Evolutionary conservation across 2,888 invertebrate genomes (phyloP), one percentile per base, ranked within the genome.

Genomic region (Eupithecia inturbata): DNA sequence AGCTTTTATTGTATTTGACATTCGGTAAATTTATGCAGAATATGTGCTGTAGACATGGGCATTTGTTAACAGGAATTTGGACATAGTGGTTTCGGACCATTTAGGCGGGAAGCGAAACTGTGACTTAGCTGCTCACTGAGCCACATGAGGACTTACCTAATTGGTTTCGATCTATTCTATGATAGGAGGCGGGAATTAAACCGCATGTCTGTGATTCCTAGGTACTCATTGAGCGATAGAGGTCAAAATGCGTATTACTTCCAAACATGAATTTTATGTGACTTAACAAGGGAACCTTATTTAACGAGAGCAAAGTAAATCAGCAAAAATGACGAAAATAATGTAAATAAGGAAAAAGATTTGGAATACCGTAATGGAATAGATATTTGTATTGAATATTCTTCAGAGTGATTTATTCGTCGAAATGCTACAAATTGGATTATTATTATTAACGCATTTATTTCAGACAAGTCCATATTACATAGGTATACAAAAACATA

Each of bases 1-100:
- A 76, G 77, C 76, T 76, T 78, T 79, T 78, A 78, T 77, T 77
- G 60, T 69, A 77, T 77, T 75, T 71, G 71, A 80, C 76, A 67
- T 68, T 67, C 49, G 41, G 41, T 69, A 60, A 53, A 70, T 45
- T 22, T 28, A 33, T 71, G 19, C 28, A 41, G n/a, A 62, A 31
- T 26, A 12, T 62, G 28, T 31, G 62, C 16, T 31, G 62, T 3
- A 9, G 7, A 62, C 12, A 22, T 26, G 14, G 28, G 31, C 12
- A 57, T 57, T 57, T 26, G 57, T 57, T 14, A 53, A 22, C 9
- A 53, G 22, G 49, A 53, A 53, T 53, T 22, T n/a, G n/a, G n/a
- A 3, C 3, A 49, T 9, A 49, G 22, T n/a, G 49, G 22, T n/a
- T 10, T 10, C 1, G 7, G 49, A 7, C 49, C n/a, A 49, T 49